Evolutionary conservation across 2,797 vertebrate genomes (phyloP).

Genomic region (Gymnothorax reevesii): DNA sequence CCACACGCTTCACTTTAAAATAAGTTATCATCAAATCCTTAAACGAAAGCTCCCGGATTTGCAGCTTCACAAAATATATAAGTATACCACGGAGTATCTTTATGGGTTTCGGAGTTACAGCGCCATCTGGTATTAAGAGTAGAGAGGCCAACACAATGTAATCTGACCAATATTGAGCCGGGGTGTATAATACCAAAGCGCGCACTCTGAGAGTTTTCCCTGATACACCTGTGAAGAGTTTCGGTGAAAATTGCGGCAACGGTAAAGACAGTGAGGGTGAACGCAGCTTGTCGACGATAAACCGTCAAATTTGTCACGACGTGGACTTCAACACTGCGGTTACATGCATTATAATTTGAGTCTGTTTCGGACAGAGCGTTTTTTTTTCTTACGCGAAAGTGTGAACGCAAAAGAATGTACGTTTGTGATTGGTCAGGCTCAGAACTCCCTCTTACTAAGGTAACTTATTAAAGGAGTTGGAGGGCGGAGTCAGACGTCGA

Average conservation of each 20-base stretch:
- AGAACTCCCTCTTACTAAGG: constrained; percentile 51
- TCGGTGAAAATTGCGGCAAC: not conserved
- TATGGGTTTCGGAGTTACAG: constrained; percentile 14
- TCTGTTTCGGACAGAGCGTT: constrained; percentile 34
- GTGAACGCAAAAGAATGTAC: constrained; percentile 26
- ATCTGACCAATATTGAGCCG: not conserved
- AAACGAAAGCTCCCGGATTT: not conserved
- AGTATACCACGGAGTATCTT: not conserved
- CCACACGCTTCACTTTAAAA: not conserved
- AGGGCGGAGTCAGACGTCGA: constrained; percentile 59
- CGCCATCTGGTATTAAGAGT: constrained; percentile 19
- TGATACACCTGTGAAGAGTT: not conserved
- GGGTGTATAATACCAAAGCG: not conserved
- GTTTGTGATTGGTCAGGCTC: constrained; percentile 55
- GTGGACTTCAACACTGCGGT: constrained; percentile 21
- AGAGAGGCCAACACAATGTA: not conserved
- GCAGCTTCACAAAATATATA: not conserved
- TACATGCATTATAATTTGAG: constrained; percentile 7
- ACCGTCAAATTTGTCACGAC: not conserved
- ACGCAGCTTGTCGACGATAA: not conserved
- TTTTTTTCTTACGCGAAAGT: constrained; percentile 18
- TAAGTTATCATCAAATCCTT: not conserved
- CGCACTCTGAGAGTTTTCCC: not conserved
- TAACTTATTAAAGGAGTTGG: constrained; percentile 47
- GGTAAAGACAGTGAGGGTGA: not conserved